Evolutionary conservation across 2,888 invertebrate species (phyloP), one percentile per base, ranked within the genome.

Genomic region (Plutella xylostella): DNA sequence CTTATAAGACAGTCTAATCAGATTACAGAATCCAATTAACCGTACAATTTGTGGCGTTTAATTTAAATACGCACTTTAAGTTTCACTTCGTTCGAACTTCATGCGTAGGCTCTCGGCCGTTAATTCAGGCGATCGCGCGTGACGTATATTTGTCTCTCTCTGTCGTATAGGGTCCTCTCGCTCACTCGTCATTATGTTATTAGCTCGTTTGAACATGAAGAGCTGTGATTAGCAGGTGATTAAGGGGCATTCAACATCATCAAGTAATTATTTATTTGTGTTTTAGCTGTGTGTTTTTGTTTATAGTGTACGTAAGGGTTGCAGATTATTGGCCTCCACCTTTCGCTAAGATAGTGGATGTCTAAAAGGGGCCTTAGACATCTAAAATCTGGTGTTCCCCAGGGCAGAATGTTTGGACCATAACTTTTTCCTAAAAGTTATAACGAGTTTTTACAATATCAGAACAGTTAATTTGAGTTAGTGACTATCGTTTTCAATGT

Each of bases 191-290:
- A 78, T 79, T 78, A 79, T 70, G 76, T 77, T 72, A 80, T 79
- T 77, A 80, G 65, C 55, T 55, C 51, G 55, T 60, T 61, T 60
- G 62, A 61, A 61, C 67, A 65, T 66, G 69, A 70, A 75, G 70
- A 71, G 65, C 72, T 64, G 73, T 80, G 77, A 80, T 80, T 79
- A 80, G 77, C 78, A 67, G 66, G 66, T 77, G 75, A 80, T 80
- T 80, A 80, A 71, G 76, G 67, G 64, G 69, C 77, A 78, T 80
- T 78, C 79, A 74, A 72, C 68, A 71, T 79, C 78, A 79, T 79
- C 78, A 73, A 72, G 75, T 75, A 75, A 78, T 80, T 79, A 79
- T 80, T 80, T 80, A 80, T 80, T 79, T 79, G 74, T 79, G 77
- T 77, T 79, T 72, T 73, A 71, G 66, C 72, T 61, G 56, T 68